Evolutionary conservation across 2,888 invertebrate species (phyloP), one percentile per base, ranked within the genome.

Genomic region (Auanema sp.): DNA sequence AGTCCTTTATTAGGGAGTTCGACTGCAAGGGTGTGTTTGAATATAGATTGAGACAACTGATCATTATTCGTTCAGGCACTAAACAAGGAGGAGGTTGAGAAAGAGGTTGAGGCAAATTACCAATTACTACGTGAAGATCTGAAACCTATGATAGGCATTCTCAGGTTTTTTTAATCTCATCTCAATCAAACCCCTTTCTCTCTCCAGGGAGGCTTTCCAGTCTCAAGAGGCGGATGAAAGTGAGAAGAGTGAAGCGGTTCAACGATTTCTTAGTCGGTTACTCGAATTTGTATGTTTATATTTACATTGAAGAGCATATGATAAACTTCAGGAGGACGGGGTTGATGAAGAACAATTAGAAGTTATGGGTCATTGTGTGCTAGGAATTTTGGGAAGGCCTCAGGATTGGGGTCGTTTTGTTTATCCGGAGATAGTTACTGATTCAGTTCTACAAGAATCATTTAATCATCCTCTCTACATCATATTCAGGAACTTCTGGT

Each of bases 301-400:
- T 33, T 25, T 23, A 6, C 33, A 55, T 6, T 21, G 16, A 6
- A 33, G 25, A 33, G 14, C n/a, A n/a, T 40, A n/a, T 16, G 41
- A 6, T 8, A n/a, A 41, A 3, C 3, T 72, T 50, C 40, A 77
- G 76, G 75, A 71, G 1, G 76, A 73, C 18, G 51, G 52, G 8
- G 51, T 77, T 10, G 78, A 77, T 16, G 72, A 72, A 10, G 67
- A 75, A 0, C 75, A 77, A 47, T 58, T 68, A 21, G 68, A 70
- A 57, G 10, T 62, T 10, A 60, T 68, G 14, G 68, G 64, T 5
- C 68, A 68, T 25, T 70, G 70, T 51, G 62, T 72, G n/a, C 52
- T 52, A 1, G 41, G 44, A 24, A 58, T 72, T 5, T 69, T 70
- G 25, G 72, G 70, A 2, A 42, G 63, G 12, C 63, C 58, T 10